Evolutionary conservation across 2,797 vertebrate species (phyloP).

Genomic region (Geotrypetes seraphini): DNA sequence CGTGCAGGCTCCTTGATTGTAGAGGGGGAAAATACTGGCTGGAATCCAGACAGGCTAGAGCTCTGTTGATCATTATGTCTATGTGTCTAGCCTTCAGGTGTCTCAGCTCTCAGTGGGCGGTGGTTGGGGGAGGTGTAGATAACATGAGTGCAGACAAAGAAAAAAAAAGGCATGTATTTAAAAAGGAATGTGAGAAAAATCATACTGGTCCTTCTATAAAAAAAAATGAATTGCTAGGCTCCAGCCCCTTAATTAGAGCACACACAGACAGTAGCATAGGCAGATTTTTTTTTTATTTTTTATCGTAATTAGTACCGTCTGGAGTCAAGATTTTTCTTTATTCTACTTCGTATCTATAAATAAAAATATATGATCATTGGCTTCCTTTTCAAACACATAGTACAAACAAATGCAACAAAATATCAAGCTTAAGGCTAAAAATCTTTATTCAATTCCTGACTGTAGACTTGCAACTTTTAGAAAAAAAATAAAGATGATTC

Average conservation of each 20-base stretch:
- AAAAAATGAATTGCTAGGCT: slow-evolving; percentile 33
- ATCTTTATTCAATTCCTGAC: no score
- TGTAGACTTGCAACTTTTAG: slow-evolving; percentile 49
- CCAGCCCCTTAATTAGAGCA: slow-evolving; percentile 42
- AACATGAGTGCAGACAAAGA: slow-evolving; percentile 83
- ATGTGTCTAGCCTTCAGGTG: slow-evolving; percentile 95
- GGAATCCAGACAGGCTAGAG: slow-evolving; percentile 72
- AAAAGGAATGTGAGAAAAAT: slow-evolving; percentile 14
- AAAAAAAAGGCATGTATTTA: slow-evolving; percentile 53
- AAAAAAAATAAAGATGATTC: slow-evolving; percentile 16
- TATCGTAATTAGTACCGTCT: slow-evolving; percentile 89
- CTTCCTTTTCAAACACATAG: no score
- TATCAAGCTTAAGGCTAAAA: no score
- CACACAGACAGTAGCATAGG: slow-evolving; percentile 60
- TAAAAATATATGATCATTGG: slow-evolving; percentile 14
- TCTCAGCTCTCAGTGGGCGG: slow-evolving; percentile 72
- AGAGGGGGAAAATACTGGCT: slow-evolving; percentile 46
- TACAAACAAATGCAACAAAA: no score
- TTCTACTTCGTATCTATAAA: slow-evolving; percentile 38
- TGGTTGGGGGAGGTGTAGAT: slow-evolving; percentile 67
- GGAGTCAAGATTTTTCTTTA: slow-evolving; percentile 71
- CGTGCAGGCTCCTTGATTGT: slow-evolving; percentile 62
- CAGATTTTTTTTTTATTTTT: slow-evolving; percentile 78
- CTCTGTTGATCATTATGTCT: slow-evolving; percentile 90
- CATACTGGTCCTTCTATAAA: slow-evolving; percentile 11